These are phyloP conservation scores for Chrysogorgia sp. DNA, from an alignment of 92 coral and sea anemone genomes.

Conservation along the genomic window DNA sequence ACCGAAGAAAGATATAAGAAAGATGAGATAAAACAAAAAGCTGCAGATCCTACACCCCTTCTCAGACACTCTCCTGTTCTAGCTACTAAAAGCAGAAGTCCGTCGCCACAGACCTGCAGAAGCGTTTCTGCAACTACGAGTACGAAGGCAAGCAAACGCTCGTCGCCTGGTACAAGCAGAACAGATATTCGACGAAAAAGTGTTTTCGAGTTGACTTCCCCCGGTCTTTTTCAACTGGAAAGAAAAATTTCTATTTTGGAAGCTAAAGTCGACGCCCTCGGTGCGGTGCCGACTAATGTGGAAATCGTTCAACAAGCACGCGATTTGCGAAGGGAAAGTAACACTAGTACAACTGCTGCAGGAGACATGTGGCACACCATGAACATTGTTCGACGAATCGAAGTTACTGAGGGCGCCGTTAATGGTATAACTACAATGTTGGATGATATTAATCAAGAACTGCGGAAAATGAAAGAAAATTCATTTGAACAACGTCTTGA, in stretches of 20 bases:
- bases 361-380: constrained; percentile 85
- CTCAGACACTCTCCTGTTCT: not conserved
- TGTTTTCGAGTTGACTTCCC: not conserved
- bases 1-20: no score
- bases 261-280: constrained; percentile 75
- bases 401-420: constrained; percentile 76
- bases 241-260: constrained; percentile 71
- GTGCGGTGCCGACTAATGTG: constrained; percentile 46
- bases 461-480: constrained; percentile 60
- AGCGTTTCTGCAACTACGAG: not conserved
- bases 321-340: constrained; percentile 63
- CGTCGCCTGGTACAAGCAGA: constrained; percentile 30
- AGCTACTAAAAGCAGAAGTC: constrained; percentile 17
- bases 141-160: constrained; percentile 14
- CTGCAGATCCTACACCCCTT: not conserved
- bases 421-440: constrained; percentile 81
- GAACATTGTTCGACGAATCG: constrained; percentile 75
- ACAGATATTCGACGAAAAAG: constrained; percentile 23
- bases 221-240: constrained; percentile 49
- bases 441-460: constrained; percentile 71
- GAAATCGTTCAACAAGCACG: constrained; percentile 66
- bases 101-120: constrained; percentile 14
- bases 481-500: not conserved
- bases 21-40: not conserved
- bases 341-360: constrained; percentile 76